Evolutionary conservation across 1,140 invertebrate genomes (phyloP).

Genomic region (Ericerus pela): DNA sequence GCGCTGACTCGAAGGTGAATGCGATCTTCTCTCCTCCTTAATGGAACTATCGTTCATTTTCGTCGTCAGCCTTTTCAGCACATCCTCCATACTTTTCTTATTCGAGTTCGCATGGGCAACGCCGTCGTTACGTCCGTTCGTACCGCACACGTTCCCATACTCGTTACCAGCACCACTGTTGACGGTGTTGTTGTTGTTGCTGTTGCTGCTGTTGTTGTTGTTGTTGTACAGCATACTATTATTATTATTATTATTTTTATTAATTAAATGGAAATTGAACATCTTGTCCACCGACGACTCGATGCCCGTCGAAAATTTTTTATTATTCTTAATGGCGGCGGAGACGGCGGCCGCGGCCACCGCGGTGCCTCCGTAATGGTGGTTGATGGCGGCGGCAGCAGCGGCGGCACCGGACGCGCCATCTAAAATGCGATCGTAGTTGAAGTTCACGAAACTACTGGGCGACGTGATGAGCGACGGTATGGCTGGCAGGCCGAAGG

Average conservation of each 20-base stretch:
- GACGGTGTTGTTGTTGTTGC: constrained; percentile 35
- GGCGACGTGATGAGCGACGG: neutral
- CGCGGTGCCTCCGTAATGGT: too few relatives aligned
- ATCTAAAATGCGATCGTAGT: neutral
- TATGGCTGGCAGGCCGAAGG: neutral
- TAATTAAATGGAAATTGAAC: constrained; percentile 4
- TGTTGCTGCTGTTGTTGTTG: constrained; percentile 25
- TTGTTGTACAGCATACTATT: too few relatives aligned
- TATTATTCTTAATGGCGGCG: neutral
- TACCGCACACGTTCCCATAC: constrained; percentile 29
- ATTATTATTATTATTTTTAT: too few relatives aligned
- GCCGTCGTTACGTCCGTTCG: neutral
- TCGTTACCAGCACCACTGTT: constrained; percentile 35
- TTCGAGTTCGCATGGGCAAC: constrained; percentile 7
- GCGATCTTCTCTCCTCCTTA: constrained; percentile 43
- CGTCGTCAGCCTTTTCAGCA: constrained; percentile 62
- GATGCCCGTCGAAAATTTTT: neutral
- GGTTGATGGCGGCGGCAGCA: too few relatives aligned
- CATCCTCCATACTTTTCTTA: constrained; percentile 65
- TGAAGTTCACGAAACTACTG: neutral
- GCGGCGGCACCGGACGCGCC: too few relatives aligned
- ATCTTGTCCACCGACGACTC: neutral
- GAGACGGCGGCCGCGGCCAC: too few relatives aligned
- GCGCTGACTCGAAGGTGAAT: constrained; percentile 33
- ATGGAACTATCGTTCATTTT: constrained; percentile 48